These are phyloP conservation scores for Sarcophaga caerulescens DNA, from an alignment of 2,888 invertebrate genomes.

Conservation along the genomic window DNA sequence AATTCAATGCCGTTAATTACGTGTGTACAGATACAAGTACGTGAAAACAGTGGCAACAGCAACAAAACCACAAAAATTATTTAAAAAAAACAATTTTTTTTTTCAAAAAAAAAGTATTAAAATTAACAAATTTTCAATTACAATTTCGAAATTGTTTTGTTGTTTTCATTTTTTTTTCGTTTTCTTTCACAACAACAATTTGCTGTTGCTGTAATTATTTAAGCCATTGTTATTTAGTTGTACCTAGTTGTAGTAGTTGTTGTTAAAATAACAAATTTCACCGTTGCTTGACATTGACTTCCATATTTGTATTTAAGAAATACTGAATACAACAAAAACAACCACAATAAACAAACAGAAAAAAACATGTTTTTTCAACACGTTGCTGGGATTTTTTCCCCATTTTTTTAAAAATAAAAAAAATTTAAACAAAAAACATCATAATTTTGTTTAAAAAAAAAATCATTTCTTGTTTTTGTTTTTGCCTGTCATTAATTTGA, in stretches of 20 bases:
- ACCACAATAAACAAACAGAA: conserved; percentile 2
- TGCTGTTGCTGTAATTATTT: not conserved
- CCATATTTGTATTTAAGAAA: conserved; percentile 59
- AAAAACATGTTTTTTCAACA: conserved; percentile 59
- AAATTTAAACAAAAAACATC: conserved; percentile 2
- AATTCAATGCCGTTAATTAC: not conserved
- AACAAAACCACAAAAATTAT: not conserved
- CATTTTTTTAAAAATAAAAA: conserved; percentile 9
- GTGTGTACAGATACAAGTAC: not conserved
- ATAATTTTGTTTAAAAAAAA: not conserved
- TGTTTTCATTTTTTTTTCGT: conserved; percentile 26
- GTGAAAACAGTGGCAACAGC: not conserved
- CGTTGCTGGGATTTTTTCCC: conserved; percentile 45
- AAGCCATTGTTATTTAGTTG: conserved; percentile 4
- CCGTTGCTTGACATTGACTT: conserved; percentile 67
- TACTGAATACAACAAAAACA: not conserved
- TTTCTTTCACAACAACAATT: conserved; percentile 5
- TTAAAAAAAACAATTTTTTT: not conserved
- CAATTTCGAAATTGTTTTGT: too few species aligned
- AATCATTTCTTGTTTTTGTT: conserved; percentile 33
- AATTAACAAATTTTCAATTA: not conserved
- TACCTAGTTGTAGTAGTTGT: conserved; percentile 24
- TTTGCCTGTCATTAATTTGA: conserved; percentile 10
- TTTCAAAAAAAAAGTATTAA: not conserved
- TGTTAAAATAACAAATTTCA: conserved; percentile 59